These are phyloP conservation scores for Aurelia aurita complex sp. Pacific DNA, from an alignment of 30 jellyfish, hydroid and myxozoan species.

Conservation along the genomic window DNA sequence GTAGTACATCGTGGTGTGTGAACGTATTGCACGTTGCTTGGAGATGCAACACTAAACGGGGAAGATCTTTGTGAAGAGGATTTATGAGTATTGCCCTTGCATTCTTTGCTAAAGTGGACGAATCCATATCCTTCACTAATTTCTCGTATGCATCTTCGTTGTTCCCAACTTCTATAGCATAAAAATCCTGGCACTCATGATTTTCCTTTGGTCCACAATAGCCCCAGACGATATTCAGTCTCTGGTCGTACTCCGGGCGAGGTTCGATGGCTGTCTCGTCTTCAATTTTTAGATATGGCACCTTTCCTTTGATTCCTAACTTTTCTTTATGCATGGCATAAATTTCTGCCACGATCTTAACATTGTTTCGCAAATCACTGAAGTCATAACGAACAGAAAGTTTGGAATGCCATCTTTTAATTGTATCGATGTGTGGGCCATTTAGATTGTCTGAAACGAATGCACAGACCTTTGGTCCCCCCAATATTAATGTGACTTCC, in stretches of 20 bases:
- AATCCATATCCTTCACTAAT: slow-evolving; percentile 24
- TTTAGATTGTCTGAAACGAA: slow-evolving; percentile 42
- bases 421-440: slow-evolving; percentile 45
- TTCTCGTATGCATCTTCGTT: slow-evolving; percentile 43
- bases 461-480: slow-evolving; percentile 42
- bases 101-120: slow-evolving; percentile 30
- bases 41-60: slow-evolving; percentile 18
- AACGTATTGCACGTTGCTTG: slow-evolving; percentile 55
- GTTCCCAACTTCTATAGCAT: slow-evolving; percentile 37
- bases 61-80: slow-evolving; percentile 43
- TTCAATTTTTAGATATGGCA: slow-evolving; percentile 33
- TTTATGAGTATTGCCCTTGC: slow-evolving; percentile 33
- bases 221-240: slow-evolving; percentile 42
- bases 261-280: slow-evolving; percentile 58
- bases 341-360: slow-evolving; percentile 20
- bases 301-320: background rate
- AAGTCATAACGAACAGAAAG: slow-evolving; percentile 28
- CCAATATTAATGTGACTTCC: slow-evolving; percentile 33
- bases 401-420: slow-evolving; percentile 47
- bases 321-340: slow-evolving; percentile 27
- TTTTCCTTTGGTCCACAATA: slow-evolving; percentile 41
- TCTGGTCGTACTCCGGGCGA: slow-evolving; percentile 51
- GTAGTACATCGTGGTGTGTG: slow-evolving; percentile 24
- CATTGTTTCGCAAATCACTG: background rate
- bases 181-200: slow-evolving; percentile 31